Evolutionary conservation across 1,140 invertebrate genomes (phyloP).

Genomic region (Atta cephalotes): DNA sequence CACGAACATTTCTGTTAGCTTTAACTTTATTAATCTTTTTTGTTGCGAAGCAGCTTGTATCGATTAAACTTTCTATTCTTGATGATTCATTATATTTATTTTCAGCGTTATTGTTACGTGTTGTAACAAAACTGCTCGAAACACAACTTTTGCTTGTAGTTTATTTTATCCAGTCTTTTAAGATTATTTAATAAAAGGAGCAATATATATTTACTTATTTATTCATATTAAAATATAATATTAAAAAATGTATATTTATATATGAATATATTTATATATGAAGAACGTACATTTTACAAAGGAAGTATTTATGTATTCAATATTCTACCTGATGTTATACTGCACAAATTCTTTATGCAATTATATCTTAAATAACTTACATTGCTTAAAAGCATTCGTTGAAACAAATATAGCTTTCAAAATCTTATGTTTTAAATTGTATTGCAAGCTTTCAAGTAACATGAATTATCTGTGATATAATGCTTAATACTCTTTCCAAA

Average conservation of each 20-base stretch:
- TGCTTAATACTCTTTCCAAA: constrained; percentile 6
- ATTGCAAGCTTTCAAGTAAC: constrained; percentile 11
- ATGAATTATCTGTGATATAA: background rate
- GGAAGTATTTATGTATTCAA: background rate
- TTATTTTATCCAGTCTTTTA: background rate
- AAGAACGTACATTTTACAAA: too few species aligned
- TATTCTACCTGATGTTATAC: background rate
- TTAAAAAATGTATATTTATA: background rate
- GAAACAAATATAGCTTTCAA: background rate
- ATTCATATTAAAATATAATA: background rate
- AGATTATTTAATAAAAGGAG: background rate
- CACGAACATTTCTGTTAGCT: constrained; percentile 20
- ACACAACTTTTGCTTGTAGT: background rate
- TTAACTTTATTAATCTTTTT: constrained; percentile 21
- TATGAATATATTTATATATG: background rate
- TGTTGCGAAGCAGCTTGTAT: constrained; percentile 4
- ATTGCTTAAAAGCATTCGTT: background rate
- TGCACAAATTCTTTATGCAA: background rate
- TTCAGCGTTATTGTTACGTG: constrained; percentile 19
- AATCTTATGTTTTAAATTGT: constrained; percentile 12
- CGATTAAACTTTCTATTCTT: constrained; percentile 31
- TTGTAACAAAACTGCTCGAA: background rate
- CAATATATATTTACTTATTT: background rate
- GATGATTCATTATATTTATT: constrained; percentile 19
- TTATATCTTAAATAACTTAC: background rate